Percentiles rank a stretch among this genome's conserved stretches.
Evolutionary conservation across 2,888 invertebrate genomes (phyloP).

Genomic region (Hyposoter dolosus): DNA sequence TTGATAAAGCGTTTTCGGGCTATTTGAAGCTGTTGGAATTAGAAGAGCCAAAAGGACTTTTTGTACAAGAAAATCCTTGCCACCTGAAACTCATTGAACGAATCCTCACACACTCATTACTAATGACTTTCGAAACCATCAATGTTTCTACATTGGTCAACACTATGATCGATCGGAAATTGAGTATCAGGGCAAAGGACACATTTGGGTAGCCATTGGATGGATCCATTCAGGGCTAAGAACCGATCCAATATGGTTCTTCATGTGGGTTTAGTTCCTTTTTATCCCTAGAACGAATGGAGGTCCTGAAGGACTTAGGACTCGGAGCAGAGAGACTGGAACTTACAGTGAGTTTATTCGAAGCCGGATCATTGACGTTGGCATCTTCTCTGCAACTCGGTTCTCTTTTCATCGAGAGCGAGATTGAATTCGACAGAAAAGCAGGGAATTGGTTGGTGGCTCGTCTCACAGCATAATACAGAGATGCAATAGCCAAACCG

Average conservation of each 20-base stretch:
- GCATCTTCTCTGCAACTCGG: constrained; percentile 11
- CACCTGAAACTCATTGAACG: background rate
- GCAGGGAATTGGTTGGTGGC: constrained; percentile 11
- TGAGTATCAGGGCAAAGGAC: constrained; percentile 12
- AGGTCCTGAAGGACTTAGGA: constrained; percentile 16
- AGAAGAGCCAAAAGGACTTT: background rate
- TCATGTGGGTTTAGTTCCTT: constrained; percentile 28
- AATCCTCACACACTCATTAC: background rate
- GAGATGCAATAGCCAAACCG: constrained; percentile 15
- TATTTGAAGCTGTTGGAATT: background rate
- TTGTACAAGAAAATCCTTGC: background rate
- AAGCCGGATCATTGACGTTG: background rate
- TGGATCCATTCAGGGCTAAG: background rate
- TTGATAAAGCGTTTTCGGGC: background rate
- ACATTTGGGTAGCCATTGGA: background rate
- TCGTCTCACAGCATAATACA: background rate
- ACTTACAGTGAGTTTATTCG: constrained; percentile 4
- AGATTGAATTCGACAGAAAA: constrained; percentile 48
- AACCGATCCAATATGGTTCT: constrained; percentile 14
- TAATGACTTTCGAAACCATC: background rate
- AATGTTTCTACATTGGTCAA: background rate
- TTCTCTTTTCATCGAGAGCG: constrained; percentile 32
- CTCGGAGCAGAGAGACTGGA: background rate
- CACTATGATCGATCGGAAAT: background rate
- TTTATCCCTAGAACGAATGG: constrained; percentile 16